These are phyloP conservation scores for Parauchenoglanis ngamensis DNA, from an alignment of 2,797 vertebrate genomes.

Conservation along the genomic window DNA sequence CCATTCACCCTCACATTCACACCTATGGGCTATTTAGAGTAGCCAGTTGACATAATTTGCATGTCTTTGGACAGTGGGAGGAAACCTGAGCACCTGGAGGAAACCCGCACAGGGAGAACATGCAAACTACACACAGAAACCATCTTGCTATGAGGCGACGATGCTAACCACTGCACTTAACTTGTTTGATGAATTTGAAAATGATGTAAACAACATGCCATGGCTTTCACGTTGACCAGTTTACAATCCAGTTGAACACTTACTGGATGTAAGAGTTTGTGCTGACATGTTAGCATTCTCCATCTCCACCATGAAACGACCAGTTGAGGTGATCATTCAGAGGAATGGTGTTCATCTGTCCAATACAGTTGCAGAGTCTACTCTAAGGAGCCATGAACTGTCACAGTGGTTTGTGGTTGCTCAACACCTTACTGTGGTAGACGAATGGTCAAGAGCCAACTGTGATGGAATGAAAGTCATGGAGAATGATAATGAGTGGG, in stretches of 20 bases:
- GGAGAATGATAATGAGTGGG: neutral
- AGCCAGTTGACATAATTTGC: no score
- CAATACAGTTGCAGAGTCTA: neutral
- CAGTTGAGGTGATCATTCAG: neutral
- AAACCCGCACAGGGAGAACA: no score
- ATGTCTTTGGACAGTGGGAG: no score
- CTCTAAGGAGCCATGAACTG: neutral
- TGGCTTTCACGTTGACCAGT: neutral
- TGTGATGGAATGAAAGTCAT: neutral
- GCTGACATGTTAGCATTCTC: neutral
- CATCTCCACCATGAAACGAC: neutral
- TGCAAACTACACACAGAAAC: no score
- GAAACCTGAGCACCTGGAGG: no score
- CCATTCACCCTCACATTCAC: no score
- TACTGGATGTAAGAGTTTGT: neutral
- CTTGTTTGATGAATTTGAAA: neutral
- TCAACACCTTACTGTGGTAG: neutral
- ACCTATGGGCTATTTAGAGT: no score
- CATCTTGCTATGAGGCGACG: no score
- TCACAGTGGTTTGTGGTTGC: neutral
- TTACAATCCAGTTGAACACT: neutral
- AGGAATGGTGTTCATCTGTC: neutral
- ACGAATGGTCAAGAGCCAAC: neutral
- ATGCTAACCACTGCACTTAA: neutral
- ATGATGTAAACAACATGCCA: neutral